A percentile compares a stretch with the other conserved stretches of the same genome.
Evolutionary conservation across 2,113 vertebrate species (phyloP).

Genomic region (Gasterosteus aculeatus): DNA sequence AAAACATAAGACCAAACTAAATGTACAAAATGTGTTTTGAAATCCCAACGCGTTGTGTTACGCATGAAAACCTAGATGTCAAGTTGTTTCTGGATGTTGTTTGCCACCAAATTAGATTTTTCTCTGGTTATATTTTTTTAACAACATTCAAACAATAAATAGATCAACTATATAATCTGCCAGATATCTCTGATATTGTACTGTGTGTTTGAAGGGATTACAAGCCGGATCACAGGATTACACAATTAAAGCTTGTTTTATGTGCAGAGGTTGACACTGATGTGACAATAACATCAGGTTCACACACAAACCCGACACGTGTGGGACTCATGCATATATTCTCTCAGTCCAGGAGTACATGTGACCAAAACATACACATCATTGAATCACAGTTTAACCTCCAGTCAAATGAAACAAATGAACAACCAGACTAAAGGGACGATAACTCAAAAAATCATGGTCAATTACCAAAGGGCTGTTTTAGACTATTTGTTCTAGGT

Average conservation of each 20-base stretch:
- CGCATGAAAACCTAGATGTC: neutral
- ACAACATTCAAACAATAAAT: constrained; percentile 35
- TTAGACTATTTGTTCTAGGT: neutral
- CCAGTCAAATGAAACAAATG: neutral
- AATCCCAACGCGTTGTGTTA: neutral
- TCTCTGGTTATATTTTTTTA: constrained; percentile 4
- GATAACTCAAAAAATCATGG: neutral
- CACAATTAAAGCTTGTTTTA: constrained; percentile 60
- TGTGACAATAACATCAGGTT: constrained; percentile 28
- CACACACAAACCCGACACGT: neutral
- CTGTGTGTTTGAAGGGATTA: constrained; percentile 66
- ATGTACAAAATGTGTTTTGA: neutral
- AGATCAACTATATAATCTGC: constrained; percentile 39
- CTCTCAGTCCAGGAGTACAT: neutral
- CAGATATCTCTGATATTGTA: constrained; percentile 23
- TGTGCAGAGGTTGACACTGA: neutral
- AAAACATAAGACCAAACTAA: neutral
- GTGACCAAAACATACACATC: neutral
- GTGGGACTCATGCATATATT: neutral
- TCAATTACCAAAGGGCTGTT: neutral
- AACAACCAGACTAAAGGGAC: neutral
- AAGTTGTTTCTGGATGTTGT: neutral
- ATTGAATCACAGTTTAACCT: neutral
- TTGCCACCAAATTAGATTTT: neutral
- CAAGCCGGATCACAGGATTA: constrained; percentile 68